These are phyloP conservation scores for Apomyelois bistriatella DNA, from an alignment of 2,888 invertebrate species.

Conservation along the genomic window DNA sequence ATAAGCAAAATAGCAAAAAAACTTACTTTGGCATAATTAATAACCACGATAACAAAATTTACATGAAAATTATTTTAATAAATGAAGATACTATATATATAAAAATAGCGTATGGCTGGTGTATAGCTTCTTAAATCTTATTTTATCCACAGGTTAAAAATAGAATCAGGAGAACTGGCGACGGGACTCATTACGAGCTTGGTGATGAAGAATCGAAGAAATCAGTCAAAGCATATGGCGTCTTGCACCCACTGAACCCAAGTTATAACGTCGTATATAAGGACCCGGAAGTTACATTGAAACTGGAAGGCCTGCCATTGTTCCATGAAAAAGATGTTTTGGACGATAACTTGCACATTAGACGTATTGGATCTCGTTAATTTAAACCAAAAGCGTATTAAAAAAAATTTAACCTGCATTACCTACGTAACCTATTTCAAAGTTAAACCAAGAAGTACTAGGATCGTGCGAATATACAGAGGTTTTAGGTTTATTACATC, in stretches of 20 bases:
- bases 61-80: too few species aligned
- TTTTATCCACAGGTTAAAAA: constrained; percentile 60
- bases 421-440: too few species aligned
- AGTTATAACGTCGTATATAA: constrained; percentile 47
- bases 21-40: too few species aligned
- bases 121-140: too few species aligned
- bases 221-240: constrained; percentile 49
- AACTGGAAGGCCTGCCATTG: constrained; percentile 54
- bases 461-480: too few species aligned
- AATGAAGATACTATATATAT: too few species aligned
- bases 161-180: constrained; percentile 82
- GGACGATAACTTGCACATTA: constrained; percentile 21
- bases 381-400: background rate
- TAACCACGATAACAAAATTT: too few species aligned
- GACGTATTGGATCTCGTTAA: constrained; percentile 14
- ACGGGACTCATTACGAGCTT: constrained; percentile 80
- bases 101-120: too few species aligned
- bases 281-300: constrained; percentile 44
- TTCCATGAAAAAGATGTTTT: constrained; percentile 56
- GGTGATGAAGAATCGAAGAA: constrained; percentile 54
- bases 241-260: constrained; percentile 64
- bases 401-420: background rate
- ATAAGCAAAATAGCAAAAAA: too few species aligned
- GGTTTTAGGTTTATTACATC: too few species aligned
- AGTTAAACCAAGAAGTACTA: too few species aligned